Percentiles rank a stretch among this genome's conserved stretches.
phyloP scores from a whole-genome alignment of 2,797 vertebrate species.

The Enteromius viviparus region DNA sequence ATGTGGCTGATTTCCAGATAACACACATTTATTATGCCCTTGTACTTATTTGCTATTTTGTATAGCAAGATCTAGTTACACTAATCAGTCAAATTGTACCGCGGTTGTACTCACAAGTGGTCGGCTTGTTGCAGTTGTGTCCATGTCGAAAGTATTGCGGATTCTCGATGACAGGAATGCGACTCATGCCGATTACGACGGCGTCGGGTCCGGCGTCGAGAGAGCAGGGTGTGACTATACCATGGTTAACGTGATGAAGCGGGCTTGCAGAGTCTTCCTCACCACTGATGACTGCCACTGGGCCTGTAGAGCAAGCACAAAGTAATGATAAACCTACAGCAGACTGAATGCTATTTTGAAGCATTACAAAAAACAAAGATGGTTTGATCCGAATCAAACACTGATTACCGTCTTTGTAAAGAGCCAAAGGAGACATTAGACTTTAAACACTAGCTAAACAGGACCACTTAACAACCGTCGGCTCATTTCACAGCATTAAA shows the following conservation, averaged over 20 bases:
- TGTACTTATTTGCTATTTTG: neutral
- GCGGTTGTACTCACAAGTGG: slow-evolving; percentile 86
- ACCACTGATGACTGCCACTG: slow-evolving; percentile 95
- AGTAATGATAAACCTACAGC: neutral
- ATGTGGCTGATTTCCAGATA: neutral
- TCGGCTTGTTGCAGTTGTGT: slow-evolving; percentile 95
- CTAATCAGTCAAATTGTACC: neutral
- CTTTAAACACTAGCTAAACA: neutral
- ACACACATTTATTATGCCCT: neutral
- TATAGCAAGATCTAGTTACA: neutral
- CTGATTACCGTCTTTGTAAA: neutral
- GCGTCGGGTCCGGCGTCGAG: slow-evolving; percentile 91
- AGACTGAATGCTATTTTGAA: neutral
- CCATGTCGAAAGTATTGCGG: slow-evolving; percentile 98
- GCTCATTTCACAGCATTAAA: neutral
- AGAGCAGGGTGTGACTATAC: slow-evolving; percentile 92
- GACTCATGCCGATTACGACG: slow-evolving; percentile 98
- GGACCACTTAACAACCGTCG: neutral
- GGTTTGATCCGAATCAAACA: slow-evolving; percentile 1
- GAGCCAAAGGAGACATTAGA: neutral
- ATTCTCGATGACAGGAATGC: slow-evolving; percentile 96
- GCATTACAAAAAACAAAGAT: neutral
- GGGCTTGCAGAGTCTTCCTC: slow-evolving; percentile 99
- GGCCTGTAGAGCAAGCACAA: slow-evolving; percentile 77
- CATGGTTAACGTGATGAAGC: slow-evolving; percentile 97